Percentiles rank a stretch among this genome's conserved stretches.
These are phyloP conservation scores for Oophaga sylvatica DNA, from an alignment of 2,797 vertebrate species.

Conservation along the genomic window DNA sequence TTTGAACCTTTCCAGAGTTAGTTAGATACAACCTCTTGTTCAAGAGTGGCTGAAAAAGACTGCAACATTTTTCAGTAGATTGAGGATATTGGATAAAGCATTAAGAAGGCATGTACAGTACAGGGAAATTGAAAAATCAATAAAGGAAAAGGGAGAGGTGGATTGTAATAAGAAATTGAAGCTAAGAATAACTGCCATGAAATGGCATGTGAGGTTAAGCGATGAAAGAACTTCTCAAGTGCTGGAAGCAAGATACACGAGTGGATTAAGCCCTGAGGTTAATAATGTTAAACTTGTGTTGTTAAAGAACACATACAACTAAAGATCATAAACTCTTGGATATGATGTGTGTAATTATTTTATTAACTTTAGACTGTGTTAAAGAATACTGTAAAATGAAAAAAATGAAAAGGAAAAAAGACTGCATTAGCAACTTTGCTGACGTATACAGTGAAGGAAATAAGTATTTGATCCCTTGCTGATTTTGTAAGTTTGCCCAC, in stretches of 20 bases:
- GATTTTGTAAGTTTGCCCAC: too few species aligned
- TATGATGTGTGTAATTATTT: constrained; percentile 40
- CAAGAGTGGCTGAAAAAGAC: constrained; percentile 33
- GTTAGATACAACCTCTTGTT: constrained; percentile 10
- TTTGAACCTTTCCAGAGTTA: constrained; percentile 7
- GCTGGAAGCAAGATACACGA: constrained; percentile 36
- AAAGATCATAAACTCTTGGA: constrained; percentile 37
- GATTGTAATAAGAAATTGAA: constrained; percentile 56
- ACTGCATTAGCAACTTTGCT: neutral
- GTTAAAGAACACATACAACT: constrained; percentile 36
- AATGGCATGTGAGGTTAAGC: constrained; percentile 58
- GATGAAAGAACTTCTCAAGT: constrained; percentile 55
- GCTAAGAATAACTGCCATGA: constrained; percentile 57
- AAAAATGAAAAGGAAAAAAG: neutral
- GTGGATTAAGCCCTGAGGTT: constrained; percentile 54
- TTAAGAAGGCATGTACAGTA: constrained; percentile 60
- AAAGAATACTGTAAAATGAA: neutral
- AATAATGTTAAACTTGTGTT: constrained; percentile 53
- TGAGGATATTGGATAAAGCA: constrained; percentile 58
- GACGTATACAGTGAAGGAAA: neutral
- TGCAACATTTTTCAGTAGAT: constrained; percentile 54
- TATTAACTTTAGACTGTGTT: constrained; percentile 1
- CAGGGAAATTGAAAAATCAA: constrained; percentile 62
- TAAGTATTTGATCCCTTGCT: too few species aligned
- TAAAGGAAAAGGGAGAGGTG: constrained; percentile 57